A percentile compares a stretch with the other conserved stretches of the same genome.
Evolutionary conservation across 2,888 invertebrate genomes (phyloP).

Genomic region (Catocala nupta): DNA sequence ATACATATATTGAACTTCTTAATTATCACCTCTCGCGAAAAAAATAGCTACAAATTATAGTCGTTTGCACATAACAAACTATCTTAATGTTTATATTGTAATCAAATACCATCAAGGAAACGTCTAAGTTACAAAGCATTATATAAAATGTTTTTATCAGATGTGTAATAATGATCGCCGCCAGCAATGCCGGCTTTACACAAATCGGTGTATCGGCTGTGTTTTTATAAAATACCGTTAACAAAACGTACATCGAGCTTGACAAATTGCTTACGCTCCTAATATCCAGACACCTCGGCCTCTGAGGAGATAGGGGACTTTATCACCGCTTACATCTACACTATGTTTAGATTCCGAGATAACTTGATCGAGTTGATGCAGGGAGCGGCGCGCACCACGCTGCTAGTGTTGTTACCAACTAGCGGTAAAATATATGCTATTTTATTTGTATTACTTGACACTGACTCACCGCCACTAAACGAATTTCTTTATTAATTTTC

Average conservation of each 20-base stretch:
- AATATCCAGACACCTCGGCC: constrained; percentile 82
- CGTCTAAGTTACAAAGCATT: constrained; percentile 24
- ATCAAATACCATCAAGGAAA: constrained; percentile 26
- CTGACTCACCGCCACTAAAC: constrained; percentile 33
- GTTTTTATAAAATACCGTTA: constrained; percentile 71
- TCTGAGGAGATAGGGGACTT: constrained; percentile 71
- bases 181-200: constrained; percentile 56
- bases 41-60: constrained; percentile 15
- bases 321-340: constrained; percentile 78
- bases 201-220: constrained; percentile 58
- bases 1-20: not conserved
- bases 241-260: constrained; percentile 79
- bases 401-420: constrained; percentile 63
- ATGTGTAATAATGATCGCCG: constrained; percentile 55
- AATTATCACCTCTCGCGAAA: constrained; percentile 16
- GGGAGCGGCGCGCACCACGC: constrained; percentile 50
- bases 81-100: constrained; percentile 11
- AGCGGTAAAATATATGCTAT: constrained; percentile 53
- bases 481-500: constrained; percentile 56
- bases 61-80: constrained; percentile 9
- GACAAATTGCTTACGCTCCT: constrained; percentile 86
- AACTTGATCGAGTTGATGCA: constrained; percentile 77
- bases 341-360: constrained; percentile 80
- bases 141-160: constrained; percentile 35
- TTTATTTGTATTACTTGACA: constrained; percentile 42